Evolutionary conservation across 2,888 invertebrate species (phyloP).

Genomic region (Erebia aethiops): DNA sequence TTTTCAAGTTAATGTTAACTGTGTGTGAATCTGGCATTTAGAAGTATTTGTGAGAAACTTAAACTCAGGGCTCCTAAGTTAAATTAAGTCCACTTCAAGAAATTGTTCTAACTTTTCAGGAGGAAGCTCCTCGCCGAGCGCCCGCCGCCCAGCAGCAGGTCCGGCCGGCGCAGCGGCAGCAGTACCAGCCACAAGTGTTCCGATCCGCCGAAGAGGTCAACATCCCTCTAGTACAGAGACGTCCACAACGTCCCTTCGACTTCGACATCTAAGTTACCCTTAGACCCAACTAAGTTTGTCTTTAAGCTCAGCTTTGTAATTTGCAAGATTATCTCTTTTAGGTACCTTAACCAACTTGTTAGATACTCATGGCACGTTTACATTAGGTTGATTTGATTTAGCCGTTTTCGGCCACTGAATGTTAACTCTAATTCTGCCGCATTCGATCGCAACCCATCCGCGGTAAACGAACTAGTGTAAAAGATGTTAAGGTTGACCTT

Average conservation of each 20-base stretch:
- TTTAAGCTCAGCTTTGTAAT: conserved; percentile 34
- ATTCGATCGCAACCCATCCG: too few species aligned
- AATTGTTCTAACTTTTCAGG: conserved; percentile 46
- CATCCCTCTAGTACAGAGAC: conserved; percentile 91
- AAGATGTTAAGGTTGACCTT: too few species aligned
- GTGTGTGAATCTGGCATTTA: too few species aligned
- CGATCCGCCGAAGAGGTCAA: conserved; percentile 94
- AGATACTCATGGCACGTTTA: not conserved
- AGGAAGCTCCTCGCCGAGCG: conserved; percentile 60
- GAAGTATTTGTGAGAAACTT: too few species aligned
- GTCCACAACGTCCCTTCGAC: conserved; percentile 84
- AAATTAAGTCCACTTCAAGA: not conserved
- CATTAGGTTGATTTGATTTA: too few species aligned
- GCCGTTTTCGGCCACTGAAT: too few species aligned
- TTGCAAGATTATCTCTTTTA: conserved; percentile 30
- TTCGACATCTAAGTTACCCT: conserved; percentile 64
- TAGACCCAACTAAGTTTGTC: conserved; percentile 25
- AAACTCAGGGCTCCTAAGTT: too few species aligned
- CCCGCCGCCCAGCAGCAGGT: conserved; percentile 50
- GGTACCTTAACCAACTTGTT: not conserved
- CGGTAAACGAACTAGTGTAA: too few species aligned
- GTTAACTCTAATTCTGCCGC: too few species aligned
- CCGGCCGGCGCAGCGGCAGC: conserved; percentile 39
- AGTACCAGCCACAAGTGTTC: conserved; percentile 86
- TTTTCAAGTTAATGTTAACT: too few species aligned